Evolutionary conservation across 2,888 invertebrate genomes (phyloP).

Genomic region (Apotomis capreana): DNA sequence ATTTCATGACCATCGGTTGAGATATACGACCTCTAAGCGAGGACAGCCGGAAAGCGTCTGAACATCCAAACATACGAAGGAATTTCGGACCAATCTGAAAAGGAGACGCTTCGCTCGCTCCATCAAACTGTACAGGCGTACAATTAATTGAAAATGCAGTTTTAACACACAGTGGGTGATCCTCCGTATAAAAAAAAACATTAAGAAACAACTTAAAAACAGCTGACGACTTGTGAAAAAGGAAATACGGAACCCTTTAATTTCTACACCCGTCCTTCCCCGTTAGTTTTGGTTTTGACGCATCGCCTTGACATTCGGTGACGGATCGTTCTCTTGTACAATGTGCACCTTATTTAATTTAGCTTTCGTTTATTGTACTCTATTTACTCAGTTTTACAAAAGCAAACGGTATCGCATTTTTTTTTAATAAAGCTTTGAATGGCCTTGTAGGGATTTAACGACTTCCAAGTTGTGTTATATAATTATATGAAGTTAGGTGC

Average conservation of each 20-base stretch:
- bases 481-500: not conserved
- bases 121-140: no score
- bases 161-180: no score
- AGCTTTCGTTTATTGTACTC: constrained; percentile 48
- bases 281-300: constrained; percentile 1
- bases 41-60: no score
- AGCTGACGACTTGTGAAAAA: no score
- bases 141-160: no score
- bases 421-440: constrained; percentile 5
- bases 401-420: constrained; percentile 19
- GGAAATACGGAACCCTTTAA: constrained; percentile 10
- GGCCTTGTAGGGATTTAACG: not conserved
- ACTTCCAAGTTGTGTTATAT: not conserved
- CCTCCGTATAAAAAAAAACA: no score
- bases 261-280: not conserved
- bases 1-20: no score
- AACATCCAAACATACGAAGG: no score
- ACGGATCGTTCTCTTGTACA: constrained; percentile 50
- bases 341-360: constrained; percentile 57
- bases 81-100: no score
- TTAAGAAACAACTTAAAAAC: no score
- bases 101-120: no score
- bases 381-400: constrained; percentile 12
- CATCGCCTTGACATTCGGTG: constrained; percentile 54
- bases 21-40: no score